Evolutionary conservation across 2,888 invertebrate genomes (phyloP), one percentile per base, ranked within the genome.

Genomic region (Nomada fabriciana): DNA sequence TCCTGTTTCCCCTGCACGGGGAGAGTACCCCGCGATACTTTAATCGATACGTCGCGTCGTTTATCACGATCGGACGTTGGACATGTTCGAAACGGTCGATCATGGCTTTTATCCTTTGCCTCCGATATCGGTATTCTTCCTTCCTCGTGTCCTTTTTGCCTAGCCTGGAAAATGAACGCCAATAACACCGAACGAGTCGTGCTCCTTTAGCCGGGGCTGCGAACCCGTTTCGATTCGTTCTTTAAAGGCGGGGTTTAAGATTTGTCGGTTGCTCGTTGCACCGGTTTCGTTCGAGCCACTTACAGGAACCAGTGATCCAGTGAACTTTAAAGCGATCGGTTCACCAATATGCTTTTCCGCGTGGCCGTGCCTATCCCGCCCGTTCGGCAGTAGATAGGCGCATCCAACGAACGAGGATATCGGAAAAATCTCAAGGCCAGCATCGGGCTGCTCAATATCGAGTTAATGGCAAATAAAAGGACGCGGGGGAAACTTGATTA

Each of bases 401-500:
- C 64, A 70, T 82, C 81, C 76, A 57, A 76, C 81, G 65, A 83
- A 75, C 60, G 69, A 76, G 81, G 73, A 83, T 83, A 83, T 83
- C 63, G 83, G 83, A 83, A 83, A 83, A 69, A 83, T 79, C 82
- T 83, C 83, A 83, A 83, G 83, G 83, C 76, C 83, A 64, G 60
- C 43, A 29, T 15, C 63, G 63, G 7, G 68, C 67, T 52, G 78
- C 67, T 69, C 83, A 64, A 84, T 83, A 80, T 77, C 74, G 74
- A 64, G 83, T 83, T 84, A 84, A 84, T 80, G 80, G 83, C 74
- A 77, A 83, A 80, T 83, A 83, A 77, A 83, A 77, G 72, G 70
- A 73, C 43, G 59, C 59, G 42, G 36, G 25, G 73, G 74, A 57
- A 72, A 80, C 83, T 83, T 83, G 84, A 84, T 84, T 83, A 84